Base-by-base conservation (phyloP, 2,888 invertebrate genomes). In the Conus canariensis region DNA sequence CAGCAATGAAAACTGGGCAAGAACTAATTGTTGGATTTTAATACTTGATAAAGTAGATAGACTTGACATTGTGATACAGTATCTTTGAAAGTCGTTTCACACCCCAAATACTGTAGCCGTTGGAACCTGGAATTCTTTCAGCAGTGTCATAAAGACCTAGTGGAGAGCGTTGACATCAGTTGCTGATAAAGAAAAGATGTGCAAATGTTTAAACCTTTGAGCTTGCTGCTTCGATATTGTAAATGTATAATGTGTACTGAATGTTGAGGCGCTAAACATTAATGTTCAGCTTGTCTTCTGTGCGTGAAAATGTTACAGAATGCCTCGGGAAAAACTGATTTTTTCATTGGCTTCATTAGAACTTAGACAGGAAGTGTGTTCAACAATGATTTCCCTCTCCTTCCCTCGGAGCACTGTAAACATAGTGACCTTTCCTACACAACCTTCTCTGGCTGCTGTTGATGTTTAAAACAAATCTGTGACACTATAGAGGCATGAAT, bases 371-470 rank as follows among this genome's bases (percentile, higher is more conserved):
- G 10, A 22, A 10, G 25, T 77, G 77, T 77, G 25, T 30, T 30
- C 77, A n/a, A 22, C 25, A 8, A 74, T 5, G n/a, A 22, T 25
- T 25, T 4, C 22, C n/a, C 22, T 10, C n/a, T 22, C 25, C 5
- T 14, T 30, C 6, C 5, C 22, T 25, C n/a, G 1, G n/a, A 85
- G 85, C 85, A 85, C 86, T 86, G 86, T 86, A 14, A 64, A 59
- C 60, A 45, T 67, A 22, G 67, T 45, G 60, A 86, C 30, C 7
- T 67, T 16, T 86, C 86, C 86, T 86, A 67, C 86, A 67, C 64
- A 86, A 86, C 86, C 86, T 86, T 86, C 86, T 86, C 45, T 64
- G 86, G 86, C 86, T 86, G 86, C 86, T 86, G 67, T 60, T 86
- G 45, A 64, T 67, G 85, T 83, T 83, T 56, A 58, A 58, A 86